Base-by-base conservation (phyloP, 2,797 vertebrate species). In the Gephyroberyx darwinii region DNA sequence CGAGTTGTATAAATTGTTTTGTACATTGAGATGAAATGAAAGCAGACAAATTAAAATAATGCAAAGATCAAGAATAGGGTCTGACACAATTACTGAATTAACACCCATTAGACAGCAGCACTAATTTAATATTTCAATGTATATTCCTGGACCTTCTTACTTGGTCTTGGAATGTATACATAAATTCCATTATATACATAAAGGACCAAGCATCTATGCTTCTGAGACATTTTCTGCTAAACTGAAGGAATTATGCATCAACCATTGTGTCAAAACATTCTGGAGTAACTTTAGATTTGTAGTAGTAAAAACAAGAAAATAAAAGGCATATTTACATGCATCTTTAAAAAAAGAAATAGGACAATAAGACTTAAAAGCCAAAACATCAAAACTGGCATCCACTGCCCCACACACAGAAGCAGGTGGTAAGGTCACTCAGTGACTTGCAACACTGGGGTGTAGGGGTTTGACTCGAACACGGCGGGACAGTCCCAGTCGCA, bases 401-500 rank as follows among this genome's bases (percentile, higher is more conserved):
- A 20, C 14, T 2, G 33, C 26, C 26, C 26, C 26, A 26, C 26
- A 26, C 26, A 26, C 26, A 26, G 26, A 26, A 26, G 26, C 26
- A 26, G 52, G 20, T 14, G 52, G 20, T 14, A 8, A 26, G 12
- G 37, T 71, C 43, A 19, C 22, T 95, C 88, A 96, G 82, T 90
- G 92, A 75, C 82, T 92, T 10, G 92, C 19, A 8, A 93, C 68
- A n/a, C 83, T 91, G 50, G 96, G 96, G 78, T 98, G 98, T 74
- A 99, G 91, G 8, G 95, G 95, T 86, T 97, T 98, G 74, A 98
- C 95, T 77, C 94, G 92, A 39, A 96, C 96, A 13, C 92, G 87
- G 53, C 96, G 95, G 68, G 97, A 99, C 69, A 99, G 91, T 77
- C 98, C 96, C 0, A 98, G 94, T 5, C 96, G 94, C 37, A 98